Evolutionary conservation across 1,140 invertebrate genomes (phyloP), one percentile per base, ranked within the genome.

Genomic region (Drosophila repletoides): DNA sequence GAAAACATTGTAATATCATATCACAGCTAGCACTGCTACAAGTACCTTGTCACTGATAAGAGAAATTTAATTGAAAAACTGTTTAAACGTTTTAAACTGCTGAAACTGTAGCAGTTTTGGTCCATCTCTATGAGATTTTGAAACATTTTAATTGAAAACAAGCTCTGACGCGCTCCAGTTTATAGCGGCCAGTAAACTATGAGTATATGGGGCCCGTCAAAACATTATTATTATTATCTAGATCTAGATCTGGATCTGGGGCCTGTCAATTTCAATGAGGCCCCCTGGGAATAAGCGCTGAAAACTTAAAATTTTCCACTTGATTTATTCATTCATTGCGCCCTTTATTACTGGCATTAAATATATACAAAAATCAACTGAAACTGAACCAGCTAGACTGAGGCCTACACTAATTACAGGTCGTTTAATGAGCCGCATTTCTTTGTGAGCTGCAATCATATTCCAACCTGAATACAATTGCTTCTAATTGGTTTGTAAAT

Each of bases 291-390:
- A 17, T 28, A 15, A 76, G 43, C 71, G 60, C 60, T 55, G 56
- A 63, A 43, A 81, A 45, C 21, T 56, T 31, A 33, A 79, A 77
- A 64, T 67, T 84, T 79, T 84, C 70, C 70, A 53, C 79, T 74
- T 64, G 46, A 83, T 77, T 84, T 53, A 64, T 67, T 70, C 31
- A 64, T 55, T 75, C 66, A 74, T 40, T 58, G 21, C 51, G 46
- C 51, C 60, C 38, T 73, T 71, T 43, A 28, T 45, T 38, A 14
- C 46, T 26, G 43, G 22, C 21, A 24, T 53, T 59, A 60, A 26
- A 53, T 69, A 51, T 22, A n/a, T 12, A 49, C 1, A 12, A 6
- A n/a, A n/a, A n/a, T n/a, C n/a, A n/a, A n/a, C 36, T 40, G 19
- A 7, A 17, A 40, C 36, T 40, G 19, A n/a, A n/a, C n/a, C 15